Evolutionary conservation across 2,797 vertebrate species (phyloP).

Genomic region (Ctenosaura bakeri): DNA sequence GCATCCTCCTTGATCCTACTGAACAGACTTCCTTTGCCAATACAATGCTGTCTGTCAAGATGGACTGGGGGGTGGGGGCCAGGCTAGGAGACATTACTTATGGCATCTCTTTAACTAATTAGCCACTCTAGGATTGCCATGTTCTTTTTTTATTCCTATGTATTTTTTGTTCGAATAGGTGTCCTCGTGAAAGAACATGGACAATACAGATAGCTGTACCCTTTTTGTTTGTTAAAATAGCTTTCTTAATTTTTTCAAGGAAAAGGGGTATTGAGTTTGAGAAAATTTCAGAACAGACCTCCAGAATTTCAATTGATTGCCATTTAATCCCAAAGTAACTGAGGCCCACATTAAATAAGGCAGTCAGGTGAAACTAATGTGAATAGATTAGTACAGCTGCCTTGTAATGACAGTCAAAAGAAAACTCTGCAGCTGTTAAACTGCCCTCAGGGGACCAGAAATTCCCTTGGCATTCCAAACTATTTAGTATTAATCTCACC

Average conservation of each 20-base stretch:
- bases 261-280: conserved; percentile 19
- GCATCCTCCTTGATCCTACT: no score
- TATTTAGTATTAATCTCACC: conserved; percentile 39
- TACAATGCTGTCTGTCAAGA: no score
- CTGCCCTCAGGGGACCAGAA: conserved; percentile 30
- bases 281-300: conserved; percentile 45
- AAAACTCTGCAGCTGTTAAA: conserved; percentile 50
- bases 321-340: conserved; percentile 63
- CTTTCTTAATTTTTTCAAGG: background rate
- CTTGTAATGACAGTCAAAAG: conserved; percentile 50
- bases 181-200: background rate
- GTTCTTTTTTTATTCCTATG: background rate
- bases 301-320: conserved; percentile 61
- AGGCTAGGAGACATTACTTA: no score
- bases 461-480: conserved; percentile 28
- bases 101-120: no score
- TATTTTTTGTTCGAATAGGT: background rate
- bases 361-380: conserved; percentile 68
- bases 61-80: no score
- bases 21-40: no score
- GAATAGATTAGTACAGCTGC: conserved; percentile 54
- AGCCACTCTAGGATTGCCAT: background rate
- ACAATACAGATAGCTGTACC: no score
- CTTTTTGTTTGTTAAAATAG: background rate
- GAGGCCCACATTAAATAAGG: conserved; percentile 62